Evolutionary conservation across 2,888 invertebrate genomes (phyloP).

Genomic region (Linnaemya vulpina): DNA sequence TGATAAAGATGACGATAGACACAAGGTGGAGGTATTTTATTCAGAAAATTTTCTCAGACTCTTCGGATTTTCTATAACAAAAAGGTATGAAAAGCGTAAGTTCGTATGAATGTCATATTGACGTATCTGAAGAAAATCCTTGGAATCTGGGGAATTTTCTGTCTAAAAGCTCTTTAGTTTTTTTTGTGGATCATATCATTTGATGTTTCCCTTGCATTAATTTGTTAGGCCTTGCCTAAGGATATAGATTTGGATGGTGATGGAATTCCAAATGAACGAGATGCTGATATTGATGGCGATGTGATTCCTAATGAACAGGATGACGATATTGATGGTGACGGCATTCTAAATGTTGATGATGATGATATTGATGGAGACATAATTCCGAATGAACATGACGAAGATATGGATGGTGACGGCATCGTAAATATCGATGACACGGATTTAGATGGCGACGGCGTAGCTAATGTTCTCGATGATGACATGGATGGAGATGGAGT

Average conservation of each 20-base stretch:
- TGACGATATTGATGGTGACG: conserved; percentile 77
- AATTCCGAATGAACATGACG: conserved; percentile 78
- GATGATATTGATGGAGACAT: conserved; percentile 78
- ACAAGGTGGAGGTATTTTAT: conserved; percentile 63
- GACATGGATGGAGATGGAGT: conserved; percentile 80
- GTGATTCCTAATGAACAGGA: conserved; percentile 80
- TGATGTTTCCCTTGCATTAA: conserved; percentile 44
- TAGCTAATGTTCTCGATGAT: conserved; percentile 79
- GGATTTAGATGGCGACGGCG: conserved; percentile 79
- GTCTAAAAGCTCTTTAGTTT: conserved; percentile 47
- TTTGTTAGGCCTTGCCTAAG: conserved; percentile 61
- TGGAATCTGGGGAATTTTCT: conserved; percentile 58
- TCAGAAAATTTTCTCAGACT: conserved; percentile 60
- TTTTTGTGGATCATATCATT: conserved; percentile 77
- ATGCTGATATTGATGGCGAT: conserved; percentile 77
- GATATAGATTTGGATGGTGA: conserved; percentile 77
- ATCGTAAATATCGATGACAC: conserved; percentile 77
- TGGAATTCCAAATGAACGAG: conserved; percentile 79
- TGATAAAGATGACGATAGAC: conserved; percentile 77
- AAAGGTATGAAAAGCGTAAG: conserved; percentile 73
- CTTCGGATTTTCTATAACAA: conserved; percentile 54
- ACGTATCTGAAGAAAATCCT: conserved; percentile 50
- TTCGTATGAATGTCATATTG: conserved; percentile 60
- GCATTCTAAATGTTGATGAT: conserved; percentile 78
- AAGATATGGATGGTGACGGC: conserved; percentile 78